A percentile compares a stretch with the other conserved stretches of the same genome.
phyloP scores from a whole-genome alignment of 2,113 vertebrate genomes.

The Archilochus colubris region DNA sequence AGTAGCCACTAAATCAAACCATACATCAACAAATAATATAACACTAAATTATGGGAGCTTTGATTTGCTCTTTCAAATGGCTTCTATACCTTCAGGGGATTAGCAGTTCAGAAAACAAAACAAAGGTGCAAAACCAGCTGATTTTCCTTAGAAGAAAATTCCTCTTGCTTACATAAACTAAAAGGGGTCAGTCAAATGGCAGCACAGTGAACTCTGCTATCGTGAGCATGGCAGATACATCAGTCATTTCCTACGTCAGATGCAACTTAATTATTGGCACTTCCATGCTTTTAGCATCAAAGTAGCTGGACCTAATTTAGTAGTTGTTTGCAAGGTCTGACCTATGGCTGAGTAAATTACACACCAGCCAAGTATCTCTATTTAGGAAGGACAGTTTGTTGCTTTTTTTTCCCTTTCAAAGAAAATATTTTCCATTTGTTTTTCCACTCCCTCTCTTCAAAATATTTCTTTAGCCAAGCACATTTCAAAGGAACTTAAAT shows the following conservation, averaged over 20 bases:
- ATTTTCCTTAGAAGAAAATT: slow-evolving; percentile 44
- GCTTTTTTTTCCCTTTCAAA: slow-evolving; percentile 26
- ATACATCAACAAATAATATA: slow-evolving; percentile 61
- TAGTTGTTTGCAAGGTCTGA: slow-evolving; percentile 59
- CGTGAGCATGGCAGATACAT: not conserved
- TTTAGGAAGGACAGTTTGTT: slow-evolving; percentile 29
- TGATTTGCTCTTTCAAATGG: slow-evolving; percentile 56
- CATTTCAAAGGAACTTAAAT: slow-evolving; percentile 54
- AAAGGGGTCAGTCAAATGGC: not conserved
- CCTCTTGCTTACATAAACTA: slow-evolving; percentile 15
- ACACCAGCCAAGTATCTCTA: slow-evolving; percentile 24
- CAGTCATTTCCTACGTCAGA: slow-evolving; percentile 41
- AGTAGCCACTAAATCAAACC: slow-evolving; percentile 65
- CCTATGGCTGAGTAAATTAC: slow-evolving; percentile 6
- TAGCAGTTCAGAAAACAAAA: slow-evolving; percentile 51
- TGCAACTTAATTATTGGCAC: slow-evolving; percentile 54
- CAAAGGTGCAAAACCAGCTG: slow-evolving; percentile 34
- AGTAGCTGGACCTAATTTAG: slow-evolving; percentile 53
- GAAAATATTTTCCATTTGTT: slow-evolving; percentile 65
- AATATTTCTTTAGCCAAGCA: slow-evolving; percentile 59
- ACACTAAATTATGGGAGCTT: slow-evolving; percentile 46
- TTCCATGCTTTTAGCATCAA: slow-evolving; percentile 52
- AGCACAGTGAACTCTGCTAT: slow-evolving; percentile 18
- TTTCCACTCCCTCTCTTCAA: slow-evolving; percentile 60
- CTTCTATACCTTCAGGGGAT: slow-evolving; percentile 42